These are phyloP conservation scores for Lipophrys pholis DNA, from an alignment of 2,113 vertebrate genomes.

Conservation along the genomic window DNA sequence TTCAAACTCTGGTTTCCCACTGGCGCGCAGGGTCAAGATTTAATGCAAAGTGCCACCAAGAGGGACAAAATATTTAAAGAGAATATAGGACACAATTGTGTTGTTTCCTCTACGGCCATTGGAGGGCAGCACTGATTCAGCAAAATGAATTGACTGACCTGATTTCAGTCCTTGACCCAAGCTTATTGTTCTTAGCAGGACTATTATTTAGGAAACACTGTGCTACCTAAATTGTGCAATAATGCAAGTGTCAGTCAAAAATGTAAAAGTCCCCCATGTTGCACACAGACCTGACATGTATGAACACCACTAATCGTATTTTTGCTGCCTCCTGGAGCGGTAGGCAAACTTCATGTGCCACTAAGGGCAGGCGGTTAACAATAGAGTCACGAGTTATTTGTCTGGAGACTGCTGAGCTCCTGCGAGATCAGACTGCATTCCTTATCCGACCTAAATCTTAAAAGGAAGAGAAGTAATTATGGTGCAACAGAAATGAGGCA, in stretches of 20 bases:
- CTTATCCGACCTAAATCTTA: constrained; percentile 67
- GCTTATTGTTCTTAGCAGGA: constrained; percentile 15
- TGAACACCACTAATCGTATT: constrained; percentile 48
- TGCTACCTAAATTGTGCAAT: constrained; percentile 26
- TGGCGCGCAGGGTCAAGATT: too few species aligned
- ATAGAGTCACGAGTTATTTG: constrained; percentile 74
- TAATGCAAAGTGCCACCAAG: too few species aligned
- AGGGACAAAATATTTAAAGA: too few species aligned
- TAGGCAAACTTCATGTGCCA: constrained; percentile 47
- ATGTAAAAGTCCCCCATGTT: neutral
- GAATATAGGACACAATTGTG: neutral
- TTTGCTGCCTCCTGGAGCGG: constrained; percentile 8
- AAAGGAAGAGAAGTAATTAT: constrained; percentile 56
- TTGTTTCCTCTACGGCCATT: constrained; percentile 44
- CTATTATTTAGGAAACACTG: constrained; percentile 23
- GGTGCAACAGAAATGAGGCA: constrained; percentile 21
- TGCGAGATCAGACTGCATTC: constrained; percentile 68
- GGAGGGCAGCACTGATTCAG: constrained; percentile 67
- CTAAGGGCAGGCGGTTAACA: constrained; percentile 58
- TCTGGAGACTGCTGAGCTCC: constrained; percentile 61
- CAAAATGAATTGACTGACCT: constrained; percentile 4
- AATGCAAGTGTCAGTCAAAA: neutral
- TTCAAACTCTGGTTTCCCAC: too few species aligned
- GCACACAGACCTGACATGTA: constrained; percentile 6
- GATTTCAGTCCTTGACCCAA: constrained; percentile 31